Evolutionary conservation across 2,888 invertebrate species (phyloP).

Genomic region (Eristalis tenax): DNA sequence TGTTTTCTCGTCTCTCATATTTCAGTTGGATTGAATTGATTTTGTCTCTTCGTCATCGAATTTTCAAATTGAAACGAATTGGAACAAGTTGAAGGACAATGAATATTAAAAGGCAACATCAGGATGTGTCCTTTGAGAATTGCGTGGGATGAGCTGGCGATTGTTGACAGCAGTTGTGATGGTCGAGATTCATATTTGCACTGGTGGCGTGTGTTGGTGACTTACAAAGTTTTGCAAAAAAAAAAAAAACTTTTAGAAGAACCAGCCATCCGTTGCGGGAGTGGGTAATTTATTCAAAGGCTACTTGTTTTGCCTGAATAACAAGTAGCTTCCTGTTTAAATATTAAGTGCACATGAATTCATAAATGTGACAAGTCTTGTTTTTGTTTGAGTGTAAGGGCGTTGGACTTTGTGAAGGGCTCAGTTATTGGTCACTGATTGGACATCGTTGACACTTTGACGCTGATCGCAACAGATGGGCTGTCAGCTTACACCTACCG

Average conservation of each 20-base stretch:
- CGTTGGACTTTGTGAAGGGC: background rate
- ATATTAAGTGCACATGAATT: background rate
- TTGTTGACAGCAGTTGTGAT: background rate
- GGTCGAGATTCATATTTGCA: background rate
- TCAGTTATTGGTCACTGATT: background rate
- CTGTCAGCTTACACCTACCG: background rate
- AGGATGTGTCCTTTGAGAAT: background rate
- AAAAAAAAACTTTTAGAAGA: background rate
- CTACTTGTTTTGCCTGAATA: background rate
- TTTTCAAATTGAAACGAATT: constrained; percentile 35
- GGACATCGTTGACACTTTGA: background rate
- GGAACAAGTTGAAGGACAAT: constrained; percentile 30
- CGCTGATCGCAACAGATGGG: background rate
- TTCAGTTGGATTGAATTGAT: constrained; percentile 36
- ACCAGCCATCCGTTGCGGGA: background rate
- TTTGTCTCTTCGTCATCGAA: constrained; percentile 30
- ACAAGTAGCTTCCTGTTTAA: background rate
- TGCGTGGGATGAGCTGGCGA: background rate
- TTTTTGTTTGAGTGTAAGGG: background rate
- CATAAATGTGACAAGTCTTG: background rate
- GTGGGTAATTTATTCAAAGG: background rate
- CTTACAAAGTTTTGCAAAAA: background rate
- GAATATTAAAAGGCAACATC: constrained; percentile 11
- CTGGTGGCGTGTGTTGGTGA: background rate
- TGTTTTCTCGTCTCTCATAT: constrained; percentile 18